Conservation (phyloP, 2,113 vertebrate genomes). For the Ammodramus savannarum region DNA sequence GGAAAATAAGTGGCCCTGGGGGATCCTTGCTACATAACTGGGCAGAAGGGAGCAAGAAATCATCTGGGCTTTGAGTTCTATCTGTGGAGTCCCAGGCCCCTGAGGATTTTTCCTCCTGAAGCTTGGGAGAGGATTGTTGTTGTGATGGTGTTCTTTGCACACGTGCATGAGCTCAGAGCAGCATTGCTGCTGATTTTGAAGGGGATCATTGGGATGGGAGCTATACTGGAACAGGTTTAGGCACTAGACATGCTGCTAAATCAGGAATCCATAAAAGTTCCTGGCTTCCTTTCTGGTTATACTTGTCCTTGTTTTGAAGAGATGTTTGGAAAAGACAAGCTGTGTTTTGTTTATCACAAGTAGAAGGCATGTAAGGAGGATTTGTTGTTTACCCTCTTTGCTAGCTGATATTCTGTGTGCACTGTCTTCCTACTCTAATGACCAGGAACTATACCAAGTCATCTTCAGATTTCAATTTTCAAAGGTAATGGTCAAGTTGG, state of each 20-base stretch:
- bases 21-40: not conserved
- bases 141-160: accelerated
- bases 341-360: not conserved
- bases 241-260: not conserved
- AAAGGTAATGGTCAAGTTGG: not conserved
- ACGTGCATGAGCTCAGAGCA: accelerated
- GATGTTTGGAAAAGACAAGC: not conserved
- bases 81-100: not conserved
- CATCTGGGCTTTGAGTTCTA: not conserved
- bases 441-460: not conserved
- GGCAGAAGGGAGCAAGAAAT: not conserved
- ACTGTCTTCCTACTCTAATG: not conserved
- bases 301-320: not conserved
- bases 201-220: not conserved
- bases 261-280: not conserved
- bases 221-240: not conserved
- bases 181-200: not conserved
- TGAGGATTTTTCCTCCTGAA: not conserved
- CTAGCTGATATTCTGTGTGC: not conserved
- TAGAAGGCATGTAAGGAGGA: not conserved
- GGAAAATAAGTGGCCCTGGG: not conserved
- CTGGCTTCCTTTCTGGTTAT: not conserved
- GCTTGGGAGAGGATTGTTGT: not conserved
- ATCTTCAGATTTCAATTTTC: not conserved
- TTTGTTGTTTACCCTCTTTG: not conserved